A percentile compares a stretch with the other conserved stretches of the same genome.
phyloP scores from a whole-genome alignment of 1,140 invertebrate species.

The Teleogryllus occipitalis region DNA sequence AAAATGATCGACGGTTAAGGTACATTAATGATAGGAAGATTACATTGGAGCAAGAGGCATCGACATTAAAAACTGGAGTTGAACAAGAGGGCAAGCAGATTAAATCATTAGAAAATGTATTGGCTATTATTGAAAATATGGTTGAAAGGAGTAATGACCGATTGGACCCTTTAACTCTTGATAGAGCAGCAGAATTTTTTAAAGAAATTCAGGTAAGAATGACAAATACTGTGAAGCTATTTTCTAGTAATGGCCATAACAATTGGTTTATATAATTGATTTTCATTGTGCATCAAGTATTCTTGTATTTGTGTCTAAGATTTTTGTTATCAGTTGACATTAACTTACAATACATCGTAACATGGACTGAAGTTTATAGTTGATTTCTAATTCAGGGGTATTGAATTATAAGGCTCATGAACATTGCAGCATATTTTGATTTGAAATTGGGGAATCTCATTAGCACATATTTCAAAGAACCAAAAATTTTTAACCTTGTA shows the following conservation, averaged over 20 bases:
- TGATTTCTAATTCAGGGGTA: no score
- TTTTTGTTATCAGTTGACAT: no score
- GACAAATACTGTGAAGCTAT: background rate
- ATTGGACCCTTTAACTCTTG: slow-evolving; percentile 51
- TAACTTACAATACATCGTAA: no score
- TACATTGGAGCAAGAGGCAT: slow-evolving; percentile 69
- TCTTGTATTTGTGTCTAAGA: no score
- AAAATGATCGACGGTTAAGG: slow-evolving; percentile 70
- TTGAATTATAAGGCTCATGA: no score
- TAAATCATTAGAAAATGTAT: slow-evolving; percentile 59
- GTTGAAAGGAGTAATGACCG: slow-evolving; percentile 40
- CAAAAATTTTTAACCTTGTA: no score
- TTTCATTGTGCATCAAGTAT: no score
- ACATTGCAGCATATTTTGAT: no score
- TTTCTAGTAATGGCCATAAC: background rate
- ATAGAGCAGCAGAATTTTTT: slow-evolving; percentile 65
- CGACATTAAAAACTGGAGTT: slow-evolving; percentile 58
- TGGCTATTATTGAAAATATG: slow-evolving; percentile 60
- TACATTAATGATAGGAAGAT: slow-evolving; percentile 69
- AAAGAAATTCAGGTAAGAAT: slow-evolving; percentile 55
- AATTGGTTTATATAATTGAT: no score
- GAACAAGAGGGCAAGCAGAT: slow-evolving; percentile 67
- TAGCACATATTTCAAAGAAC: no score
- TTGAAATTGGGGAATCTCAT: no score
- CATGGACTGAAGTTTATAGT: no score